Percentiles rank a stretch among this genome's conserved stretches.
Evolutionary conservation across 2,113 vertebrate genomes (phyloP).

Genomic region (Struthio camelus): DNA sequence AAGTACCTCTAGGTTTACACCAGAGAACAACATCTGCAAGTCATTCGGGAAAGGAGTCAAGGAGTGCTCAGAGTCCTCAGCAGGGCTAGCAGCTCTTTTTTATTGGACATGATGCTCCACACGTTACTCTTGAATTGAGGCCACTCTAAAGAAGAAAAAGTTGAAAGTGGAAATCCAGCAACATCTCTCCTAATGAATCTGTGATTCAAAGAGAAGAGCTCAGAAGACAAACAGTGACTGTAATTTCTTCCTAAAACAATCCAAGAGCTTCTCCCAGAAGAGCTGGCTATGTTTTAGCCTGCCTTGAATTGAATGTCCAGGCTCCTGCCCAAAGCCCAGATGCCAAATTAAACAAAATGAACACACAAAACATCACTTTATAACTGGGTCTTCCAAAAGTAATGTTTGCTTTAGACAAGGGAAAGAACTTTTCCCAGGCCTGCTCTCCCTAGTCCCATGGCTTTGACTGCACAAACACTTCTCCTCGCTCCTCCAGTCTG

Average conservation of each 20-base stretch:
- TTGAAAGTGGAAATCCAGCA: background rate
- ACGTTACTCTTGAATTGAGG: background rate
- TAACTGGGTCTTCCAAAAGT: background rate
- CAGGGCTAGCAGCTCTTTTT: background rate
- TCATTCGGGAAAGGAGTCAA: background rate
- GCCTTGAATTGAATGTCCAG: background rate
- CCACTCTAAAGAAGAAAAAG: background rate
- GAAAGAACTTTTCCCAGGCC: background rate
- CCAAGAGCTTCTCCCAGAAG: background rate
- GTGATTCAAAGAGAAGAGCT: background rate
- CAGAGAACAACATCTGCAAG: background rate
- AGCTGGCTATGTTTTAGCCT: background rate
- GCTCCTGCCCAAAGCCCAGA: background rate
- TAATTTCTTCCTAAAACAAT: background rate
- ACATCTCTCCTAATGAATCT: background rate
- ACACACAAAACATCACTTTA: rapidly evolving
- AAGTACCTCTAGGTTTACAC: background rate
- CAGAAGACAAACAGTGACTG: background rate
- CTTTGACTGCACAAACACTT: too few species aligned
- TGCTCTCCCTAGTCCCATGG: too few species aligned
- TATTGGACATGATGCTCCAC: background rate
- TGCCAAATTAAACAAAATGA: background rate
- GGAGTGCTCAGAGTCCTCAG: background rate
- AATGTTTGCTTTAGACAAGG: background rate
- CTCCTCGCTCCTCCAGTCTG: too few species aligned